Percentiles rank a stretch among this genome's conserved stretches.
phyloP scores from a whole-genome alignment of 2,113 vertebrate species.

The Dasypus novemcinctus region DNA sequence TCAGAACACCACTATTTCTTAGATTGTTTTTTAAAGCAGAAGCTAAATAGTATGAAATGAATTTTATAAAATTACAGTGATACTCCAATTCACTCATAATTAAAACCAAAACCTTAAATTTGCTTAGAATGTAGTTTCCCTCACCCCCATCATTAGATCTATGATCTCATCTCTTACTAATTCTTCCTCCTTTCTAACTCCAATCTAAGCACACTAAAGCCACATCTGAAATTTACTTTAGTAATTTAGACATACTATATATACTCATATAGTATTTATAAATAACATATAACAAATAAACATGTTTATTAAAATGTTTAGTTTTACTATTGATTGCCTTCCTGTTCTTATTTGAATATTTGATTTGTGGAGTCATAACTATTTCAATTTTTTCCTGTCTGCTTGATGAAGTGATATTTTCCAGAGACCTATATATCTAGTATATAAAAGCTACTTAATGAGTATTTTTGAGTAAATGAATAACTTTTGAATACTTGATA shows the following conservation, averaged over 20 bases:
- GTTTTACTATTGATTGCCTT: not conserved
- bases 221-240: not conserved
- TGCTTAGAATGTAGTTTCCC: not conserved
- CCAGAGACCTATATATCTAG: not conserved
- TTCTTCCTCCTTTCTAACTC: not conserved
- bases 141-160: not conserved
- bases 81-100: not conserved
- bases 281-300: too few relatives aligned
- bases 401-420: not conserved
- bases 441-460: not conserved
- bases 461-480: not conserved
- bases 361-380: not conserved
- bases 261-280: too few relatives aligned
- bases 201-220: not conserved
- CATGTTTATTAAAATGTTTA: not conserved
- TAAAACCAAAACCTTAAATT: not conserved
- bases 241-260: not conserved
- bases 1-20: not conserved
- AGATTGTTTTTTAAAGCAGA: not conserved
- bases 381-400: not conserved
- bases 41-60: not conserved
- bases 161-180: not conserved
- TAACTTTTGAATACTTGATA: not conserved
- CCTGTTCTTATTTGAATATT: not conserved
- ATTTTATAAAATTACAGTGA: not conserved